These are phyloP conservation scores for Candidula unifasciata DNA, from an alignment of 2,888 invertebrate genomes.

Conservation along the genomic window DNA sequence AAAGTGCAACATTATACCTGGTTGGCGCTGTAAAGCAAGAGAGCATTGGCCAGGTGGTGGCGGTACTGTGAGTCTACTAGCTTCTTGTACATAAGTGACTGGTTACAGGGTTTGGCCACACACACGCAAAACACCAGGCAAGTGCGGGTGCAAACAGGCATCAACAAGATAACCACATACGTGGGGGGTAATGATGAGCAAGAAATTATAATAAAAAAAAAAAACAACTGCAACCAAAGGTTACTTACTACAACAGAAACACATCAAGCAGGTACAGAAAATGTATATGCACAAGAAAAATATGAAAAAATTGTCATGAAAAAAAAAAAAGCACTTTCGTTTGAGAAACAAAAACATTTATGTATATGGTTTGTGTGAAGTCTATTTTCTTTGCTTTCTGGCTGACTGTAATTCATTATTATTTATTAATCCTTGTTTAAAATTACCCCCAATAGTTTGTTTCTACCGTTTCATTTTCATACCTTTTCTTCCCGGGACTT, in stretches of 20 bases:
- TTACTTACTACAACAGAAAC: not conserved
- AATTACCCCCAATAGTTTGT: no score
- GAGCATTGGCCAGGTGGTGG: constrained; percentile 87
- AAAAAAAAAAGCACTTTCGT: not conserved
- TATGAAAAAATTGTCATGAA: not conserved
- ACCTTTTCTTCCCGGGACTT: no score
- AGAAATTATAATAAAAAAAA: not conserved
- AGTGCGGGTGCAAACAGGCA: not conserved
- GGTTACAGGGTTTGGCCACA: constrained; percentile 56
- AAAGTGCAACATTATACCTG: constrained; percentile 77
- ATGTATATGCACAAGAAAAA: not conserved
- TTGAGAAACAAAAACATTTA: not conserved
- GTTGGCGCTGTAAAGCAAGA: constrained; percentile 90
- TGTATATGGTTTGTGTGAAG: no score
- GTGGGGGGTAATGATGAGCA: not conserved
- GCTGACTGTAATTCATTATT: no score
- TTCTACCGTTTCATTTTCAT: no score
- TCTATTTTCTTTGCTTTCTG: no score
- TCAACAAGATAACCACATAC: not conserved
- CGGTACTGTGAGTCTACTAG: constrained; percentile 87
- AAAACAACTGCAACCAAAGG: not conserved
- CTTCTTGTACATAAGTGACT: constrained; percentile 84
- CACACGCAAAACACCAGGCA: not conserved
- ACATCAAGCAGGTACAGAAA: not conserved
- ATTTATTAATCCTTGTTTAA: no score